Evolutionary conservation across 1,140 invertebrate genomes (phyloP).

Genomic region (Proctacanthus coquilletti): DNA sequence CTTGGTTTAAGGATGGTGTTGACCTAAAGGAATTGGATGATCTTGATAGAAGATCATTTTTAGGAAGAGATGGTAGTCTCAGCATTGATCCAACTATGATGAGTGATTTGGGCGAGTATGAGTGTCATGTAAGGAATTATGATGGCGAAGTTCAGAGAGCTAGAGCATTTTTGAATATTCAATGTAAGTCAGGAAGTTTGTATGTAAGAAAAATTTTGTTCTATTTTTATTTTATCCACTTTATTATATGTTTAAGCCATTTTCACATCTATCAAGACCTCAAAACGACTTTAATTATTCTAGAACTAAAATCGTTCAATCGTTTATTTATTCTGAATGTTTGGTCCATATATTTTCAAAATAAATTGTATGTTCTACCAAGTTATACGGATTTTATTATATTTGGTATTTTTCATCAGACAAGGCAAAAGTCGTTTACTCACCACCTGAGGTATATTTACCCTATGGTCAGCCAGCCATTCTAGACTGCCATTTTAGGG

Average conservation of each 20-base stretch:
- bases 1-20: constrained; percentile 54
- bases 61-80: constrained; percentile 54
- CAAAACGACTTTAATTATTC: too few species aligned
- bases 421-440: constrained; percentile 82
- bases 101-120: constrained; percentile 76
- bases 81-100: constrained; percentile 57
- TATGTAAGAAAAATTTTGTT: too few species aligned
- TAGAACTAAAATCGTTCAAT: too few species aligned
- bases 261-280: too few species aligned
- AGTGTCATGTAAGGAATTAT: constrained; percentile 68
- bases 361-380: too few species aligned
- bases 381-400: too few species aligned
- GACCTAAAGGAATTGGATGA: constrained; percentile 44
- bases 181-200: constrained; percentile 79
- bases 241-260: too few species aligned
- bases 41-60: constrained; percentile 41
- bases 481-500: constrained; percentile 81
- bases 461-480: constrained; percentile 79
- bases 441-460: constrained; percentile 72
- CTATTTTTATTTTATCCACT: too few species aligned
- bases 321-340: too few species aligned
- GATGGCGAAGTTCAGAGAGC: constrained; percentile 70
- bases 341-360: too few species aligned
- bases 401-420: constrained; percentile 50
- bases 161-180: constrained; percentile 81